Evolutionary conservation across 1,140 invertebrate genomes (phyloP), one percentile per base, ranked within the genome.

Genomic region (Lineus longissimus): DNA sequence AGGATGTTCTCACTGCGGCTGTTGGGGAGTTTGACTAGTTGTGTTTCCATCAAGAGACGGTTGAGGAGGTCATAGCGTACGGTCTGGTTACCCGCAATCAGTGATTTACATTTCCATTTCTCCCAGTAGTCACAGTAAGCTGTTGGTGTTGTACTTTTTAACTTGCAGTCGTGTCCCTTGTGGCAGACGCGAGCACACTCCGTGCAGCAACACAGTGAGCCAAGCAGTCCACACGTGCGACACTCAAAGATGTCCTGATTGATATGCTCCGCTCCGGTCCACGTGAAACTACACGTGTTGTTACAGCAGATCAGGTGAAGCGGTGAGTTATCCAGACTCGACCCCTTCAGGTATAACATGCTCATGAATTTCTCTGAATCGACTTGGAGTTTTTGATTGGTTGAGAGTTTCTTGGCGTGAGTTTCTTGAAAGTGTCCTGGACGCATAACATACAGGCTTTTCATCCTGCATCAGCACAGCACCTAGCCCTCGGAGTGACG

Each of bases 41-140:
- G 92, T 9, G 76, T 85, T 68, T 95, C 92, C 17, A 86, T 87
- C 4, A 97, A 89, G 0, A 99, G 85, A 60, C 90, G 87, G 64
- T 89, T 91, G 0, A 99, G 85, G 22, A 99, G 82, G 58, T 94
- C 89, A 71, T 90, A 93, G 55, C 97, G 86, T 11, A 93, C 89
- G 11, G 85, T 84, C 82, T 97, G 93, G 76, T 95, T 92, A 2
- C 97, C 97, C 64, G 91, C 90, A 19, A 98, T 91, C 0, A 99
- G 83, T 7, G 96, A 95, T 72, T 87, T 86, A 79, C 97, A 99
- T 74, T 96, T 96, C 80, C 96, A 98, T 80, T 98, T 98, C 80
- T 99, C 97, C 97, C 97, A 99, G 76, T 97, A 99, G 81, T 99
- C 97, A 79, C 97, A 99, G 76, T 99, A 99, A 0, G 97, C 97